Evolutionary conservation across 2,888 invertebrate genomes (phyloP), one percentile per base, ranked within the genome.

Genomic region (Zootermopsis nevadensis): DNA sequence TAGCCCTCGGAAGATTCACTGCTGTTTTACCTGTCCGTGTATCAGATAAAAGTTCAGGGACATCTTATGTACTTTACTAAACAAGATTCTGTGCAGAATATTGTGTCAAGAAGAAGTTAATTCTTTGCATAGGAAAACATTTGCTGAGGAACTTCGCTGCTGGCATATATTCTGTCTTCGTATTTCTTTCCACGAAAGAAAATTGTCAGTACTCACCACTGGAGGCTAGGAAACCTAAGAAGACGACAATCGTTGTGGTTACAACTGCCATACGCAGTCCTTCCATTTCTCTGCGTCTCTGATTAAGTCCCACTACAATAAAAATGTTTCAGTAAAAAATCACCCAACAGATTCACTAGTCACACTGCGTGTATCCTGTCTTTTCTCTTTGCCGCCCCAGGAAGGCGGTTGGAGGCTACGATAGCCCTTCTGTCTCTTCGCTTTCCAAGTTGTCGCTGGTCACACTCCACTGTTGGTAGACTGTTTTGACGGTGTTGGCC

Each of bases 201-300:
- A 55, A 12, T 2, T 55, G n/a, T 42, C 55, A 10, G 27, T 35
- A 80, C 84, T 80, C 72, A 84, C 84, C 84, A 60, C 79, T 84
- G 24, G 82, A 53, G 15, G 84, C 77, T 38, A 84, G 82, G 69
- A 84, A 84, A 27, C 82, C 84, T 67, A 84, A 69, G 31, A 84
- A 38, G 60, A 84, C 67, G 42, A 83, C 66, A 53, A 82, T 55
- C 35, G 81, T 82, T 42, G 82, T 81, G 7, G 60, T 42, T 12
- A 82, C n/a, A 69, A 42, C 69, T n/a, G 84, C 77, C 79, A 84
- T 80, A 66, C 84, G 72, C 60, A 82, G 74, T 69, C 82, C 82
- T 82, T 84, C 84, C 82, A 82, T 84, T 53, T 53, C 74, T 67
- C n/a, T 60, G 19, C n/a, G 15, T 60, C n/a, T 60, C 10, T 60